These are phyloP conservation scores for Mylabris phalerata DNA, from an alignment of 1,140 invertebrate species.

Conservation along the genomic window DNA sequence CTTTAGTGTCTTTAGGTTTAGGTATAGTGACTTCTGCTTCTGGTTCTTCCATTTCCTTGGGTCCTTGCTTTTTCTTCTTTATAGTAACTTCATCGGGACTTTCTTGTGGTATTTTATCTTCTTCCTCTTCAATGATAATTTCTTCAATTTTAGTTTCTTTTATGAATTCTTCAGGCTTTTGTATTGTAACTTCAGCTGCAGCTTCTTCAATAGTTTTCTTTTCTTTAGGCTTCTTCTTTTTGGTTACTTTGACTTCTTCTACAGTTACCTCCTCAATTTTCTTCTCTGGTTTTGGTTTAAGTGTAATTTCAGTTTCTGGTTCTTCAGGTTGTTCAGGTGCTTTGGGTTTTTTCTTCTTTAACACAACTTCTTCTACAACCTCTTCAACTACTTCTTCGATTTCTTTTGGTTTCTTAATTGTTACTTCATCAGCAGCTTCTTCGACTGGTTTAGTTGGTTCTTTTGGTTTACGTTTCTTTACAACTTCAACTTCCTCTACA, in stretches of 20 bases:
- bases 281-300: slow-evolving; percentile 28
- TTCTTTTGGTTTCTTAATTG: slow-evolving; percentile 22
- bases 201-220: slow-evolving; percentile 9
- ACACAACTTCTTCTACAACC: slow-evolving; percentile 18
- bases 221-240: slow-evolving; percentile 27
- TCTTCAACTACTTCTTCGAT: slow-evolving; percentile 14
- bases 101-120: slow-evolving; percentile 26
- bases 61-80: slow-evolving; percentile 23
- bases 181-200: slow-evolving; percentile 21
- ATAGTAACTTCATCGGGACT: slow-evolving; percentile 35
- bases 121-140: background rate
- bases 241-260: slow-evolving; percentile 19
- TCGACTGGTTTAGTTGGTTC: too few species aligned
- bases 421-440: too few species aligned
- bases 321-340: slow-evolving; percentile 19
- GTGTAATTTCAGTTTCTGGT: slow-evolving; percentile 17
- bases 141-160: slow-evolving; percentile 15
- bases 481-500: too few species aligned
- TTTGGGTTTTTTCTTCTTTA: slow-evolving; percentile 31
- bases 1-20: slow-evolving; percentile 26
- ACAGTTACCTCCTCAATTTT: slow-evolving; percentile 25
- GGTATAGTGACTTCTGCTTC: slow-evolving; percentile 40
- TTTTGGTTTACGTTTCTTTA: too few species aligned
- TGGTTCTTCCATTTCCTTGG: slow-evolving; percentile 9
- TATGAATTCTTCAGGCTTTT: slow-evolving; percentile 20